A percentile compares a stretch with the other conserved stretches of the same genome.
These are phyloP conservation scores for Philopotamus ludificatus DNA, from an alignment of 1,140 invertebrate genomes.

Conservation along the genomic window DNA sequence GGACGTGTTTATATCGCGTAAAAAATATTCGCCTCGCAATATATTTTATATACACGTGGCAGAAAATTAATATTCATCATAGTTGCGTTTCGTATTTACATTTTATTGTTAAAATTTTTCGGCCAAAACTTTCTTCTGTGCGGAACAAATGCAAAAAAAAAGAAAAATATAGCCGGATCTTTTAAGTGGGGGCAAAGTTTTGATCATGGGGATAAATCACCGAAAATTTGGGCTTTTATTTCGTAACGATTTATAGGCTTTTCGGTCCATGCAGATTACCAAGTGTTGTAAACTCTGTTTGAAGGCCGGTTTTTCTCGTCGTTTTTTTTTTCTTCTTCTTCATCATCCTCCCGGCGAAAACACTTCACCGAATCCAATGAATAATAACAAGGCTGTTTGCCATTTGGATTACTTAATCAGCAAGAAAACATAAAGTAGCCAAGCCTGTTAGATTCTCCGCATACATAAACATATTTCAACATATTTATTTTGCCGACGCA, in stretches of 20 bases:
- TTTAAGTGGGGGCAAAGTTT: background rate
- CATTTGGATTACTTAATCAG: slow-evolving; percentile 32
- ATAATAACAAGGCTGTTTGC: slow-evolving; percentile 30
- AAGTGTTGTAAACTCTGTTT: slow-evolving; percentile 27
- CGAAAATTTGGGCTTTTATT: slow-evolving; percentile 25
- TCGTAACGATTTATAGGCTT: slow-evolving; percentile 31
- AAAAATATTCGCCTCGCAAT: background rate
- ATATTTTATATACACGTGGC: background rate
- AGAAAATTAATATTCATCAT: slow-evolving; percentile 10
- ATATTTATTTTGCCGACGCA: slow-evolving; percentile 20
- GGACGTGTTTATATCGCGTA: too few species aligned
- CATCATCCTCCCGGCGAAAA: too few species aligned
- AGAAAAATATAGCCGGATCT: background rate
- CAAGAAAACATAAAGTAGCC: slow-evolving; percentile 29
- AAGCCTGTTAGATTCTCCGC: slow-evolving; percentile 26
- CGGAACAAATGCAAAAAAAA: too few species aligned
- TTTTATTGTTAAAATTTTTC: background rate
- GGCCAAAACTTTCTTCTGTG: too few species aligned
- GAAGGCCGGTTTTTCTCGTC: slow-evolving; percentile 23
- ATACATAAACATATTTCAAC: slow-evolving; percentile 30
- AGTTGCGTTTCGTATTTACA: slow-evolving; percentile 9
- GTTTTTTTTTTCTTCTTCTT: too few species aligned
- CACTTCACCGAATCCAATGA: slow-evolving; percentile 30
- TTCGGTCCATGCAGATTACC: slow-evolving; percentile 25
- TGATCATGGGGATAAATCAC: slow-evolving; percentile 12